Evolutionary conservation across 2,888 invertebrate genomes (phyloP), one percentile per base, ranked within the genome.

Genomic region (Eupithecia abbreviata): DNA sequence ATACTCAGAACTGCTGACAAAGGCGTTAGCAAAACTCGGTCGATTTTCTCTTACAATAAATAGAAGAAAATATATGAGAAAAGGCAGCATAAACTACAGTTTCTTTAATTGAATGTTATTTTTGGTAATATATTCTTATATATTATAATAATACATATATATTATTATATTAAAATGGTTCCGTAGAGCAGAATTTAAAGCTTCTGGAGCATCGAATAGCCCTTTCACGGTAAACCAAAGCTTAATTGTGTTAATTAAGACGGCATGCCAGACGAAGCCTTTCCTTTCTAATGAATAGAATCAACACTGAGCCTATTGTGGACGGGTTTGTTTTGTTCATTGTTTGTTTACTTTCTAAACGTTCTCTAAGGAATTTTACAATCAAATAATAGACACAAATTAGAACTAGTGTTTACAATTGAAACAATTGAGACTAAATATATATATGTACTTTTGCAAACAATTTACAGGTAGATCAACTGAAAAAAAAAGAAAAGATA

Each of bases 221-320:
- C 89, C 88, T 90, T 91, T 90, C 89, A 89, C 88, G 88, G 85
- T 88, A 86, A 85, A 85, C 87, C 84, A 83, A 84, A 87, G 82
- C 84, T 87, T 94, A 92, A 93, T 91, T 89, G 88, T 85, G 84
- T 89, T 91, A 92, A 93, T 90, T 91, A 90, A 87, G 86, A 88
- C 87, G 86, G 87, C 88, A 87, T 84, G 84, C 85, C 82, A 82
- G 85, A 85, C 83, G 82, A 85, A 85, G 88, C 87, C 90, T 93
- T 92, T 92, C 87, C 90, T 93, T 92, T 92, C 92, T 90, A 89
- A 89, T 89, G 85, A 86, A 86, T 81, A 84, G 83, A 84, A 82
- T 84, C 84, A 85, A 89, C 84, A 87, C 81, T 82, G 10, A 76
- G 78, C 58, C 82, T 82, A 84, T 88, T 89, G 86, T 88, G 75